phyloP scores from a whole-genome alignment of 2,113 vertebrate genomes.

The Amphiprion ocellaris region DNA sequence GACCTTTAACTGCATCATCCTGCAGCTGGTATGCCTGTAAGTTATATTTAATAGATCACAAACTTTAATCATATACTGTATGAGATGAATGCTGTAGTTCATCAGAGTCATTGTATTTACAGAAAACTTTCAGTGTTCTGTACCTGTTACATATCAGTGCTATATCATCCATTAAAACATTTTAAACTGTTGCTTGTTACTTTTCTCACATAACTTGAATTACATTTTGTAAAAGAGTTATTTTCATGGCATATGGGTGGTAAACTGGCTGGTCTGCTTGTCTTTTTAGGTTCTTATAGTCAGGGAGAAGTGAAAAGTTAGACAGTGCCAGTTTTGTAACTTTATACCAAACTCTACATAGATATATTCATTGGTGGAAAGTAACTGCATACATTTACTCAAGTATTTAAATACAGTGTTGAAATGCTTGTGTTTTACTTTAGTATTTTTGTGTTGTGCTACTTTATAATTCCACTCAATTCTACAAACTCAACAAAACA shows the following conservation, averaged over 20 bases:
- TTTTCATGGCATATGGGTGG: background rate
- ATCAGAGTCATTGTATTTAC: constrained; percentile 14
- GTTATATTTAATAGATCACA: constrained; percentile 31
- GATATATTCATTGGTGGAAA: no score
- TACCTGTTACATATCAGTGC: constrained; percentile 66
- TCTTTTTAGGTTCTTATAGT: background rate
- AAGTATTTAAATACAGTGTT: no score
- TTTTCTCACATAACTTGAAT: background rate
- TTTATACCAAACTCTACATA: background rate
- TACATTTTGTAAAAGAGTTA: no score
- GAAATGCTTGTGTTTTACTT: no score
- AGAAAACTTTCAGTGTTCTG: constrained; percentile 49
- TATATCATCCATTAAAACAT: constrained; percentile 68
- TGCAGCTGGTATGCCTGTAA: constrained; percentile 52
- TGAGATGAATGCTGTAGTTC: constrained; percentile 8
- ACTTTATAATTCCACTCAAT: no score
- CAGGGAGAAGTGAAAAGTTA: no score
- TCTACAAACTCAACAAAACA: no score
- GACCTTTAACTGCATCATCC: constrained; percentile 4
- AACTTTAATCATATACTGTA: constrained; percentile 6
- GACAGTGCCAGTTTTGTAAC: background rate
- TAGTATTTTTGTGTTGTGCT: no score
- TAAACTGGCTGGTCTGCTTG: background rate
- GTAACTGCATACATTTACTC: no score
- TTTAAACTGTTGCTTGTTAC: constrained; percentile 11